Conservation (phyloP, 2,113 vertebrate species). For the Jacana jacana region DNA sequence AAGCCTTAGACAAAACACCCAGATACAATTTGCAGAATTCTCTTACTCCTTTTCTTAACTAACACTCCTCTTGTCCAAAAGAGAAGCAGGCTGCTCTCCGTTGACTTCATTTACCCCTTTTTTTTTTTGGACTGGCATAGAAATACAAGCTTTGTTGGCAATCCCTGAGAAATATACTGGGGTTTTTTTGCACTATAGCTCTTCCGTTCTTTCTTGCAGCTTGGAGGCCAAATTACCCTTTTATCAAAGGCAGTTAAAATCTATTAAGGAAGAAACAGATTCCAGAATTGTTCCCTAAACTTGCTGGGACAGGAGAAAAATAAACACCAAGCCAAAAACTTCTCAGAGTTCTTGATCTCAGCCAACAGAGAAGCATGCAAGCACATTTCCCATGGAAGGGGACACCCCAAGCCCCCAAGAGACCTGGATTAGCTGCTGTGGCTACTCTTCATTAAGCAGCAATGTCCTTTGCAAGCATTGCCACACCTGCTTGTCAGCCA, state of each 20-base stretch:
- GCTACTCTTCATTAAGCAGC: neutral
- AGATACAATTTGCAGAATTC: neutral
- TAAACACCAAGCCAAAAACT: neutral
- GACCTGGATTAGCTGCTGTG: neutral
- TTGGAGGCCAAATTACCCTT: neutral
- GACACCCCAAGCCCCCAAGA: neutral
- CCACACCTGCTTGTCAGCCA: neutral
- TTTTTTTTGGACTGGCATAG: neutral
- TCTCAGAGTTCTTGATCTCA: neutral
- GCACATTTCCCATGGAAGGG: neutral
- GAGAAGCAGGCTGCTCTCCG: neutral
- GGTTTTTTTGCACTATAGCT: neutral
- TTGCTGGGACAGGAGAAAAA: neutral
- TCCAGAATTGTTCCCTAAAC: slow-evolving; percentile 1
- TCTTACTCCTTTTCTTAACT: neutral
- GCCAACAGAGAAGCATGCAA: neutral
- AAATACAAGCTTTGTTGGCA: neutral
- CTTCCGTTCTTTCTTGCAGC: neutral
- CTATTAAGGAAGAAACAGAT: neutral
- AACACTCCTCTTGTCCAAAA: neutral
- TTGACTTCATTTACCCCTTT: neutral
- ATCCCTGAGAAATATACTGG: neutral
- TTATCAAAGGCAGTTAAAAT: neutral
- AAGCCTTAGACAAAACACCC: neutral
- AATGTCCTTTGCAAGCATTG: neutral